These are phyloP conservation scores for Crocodylus rhombifer DNA, from an alignment of 2,797 vertebrate genomes.

Conservation along the genomic window DNA sequence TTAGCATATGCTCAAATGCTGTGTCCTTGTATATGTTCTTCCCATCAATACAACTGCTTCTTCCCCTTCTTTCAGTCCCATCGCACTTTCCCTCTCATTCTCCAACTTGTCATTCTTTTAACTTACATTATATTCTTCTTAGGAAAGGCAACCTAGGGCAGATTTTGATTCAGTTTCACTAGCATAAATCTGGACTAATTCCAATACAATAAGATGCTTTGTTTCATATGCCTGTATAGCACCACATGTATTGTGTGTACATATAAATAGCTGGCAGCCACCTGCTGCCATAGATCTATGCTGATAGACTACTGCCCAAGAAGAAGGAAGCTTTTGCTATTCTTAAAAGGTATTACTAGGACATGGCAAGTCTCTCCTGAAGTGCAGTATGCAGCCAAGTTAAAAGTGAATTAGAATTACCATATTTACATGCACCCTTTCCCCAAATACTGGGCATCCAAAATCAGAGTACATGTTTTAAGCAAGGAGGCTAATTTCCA, in stretches of 20 bases:
- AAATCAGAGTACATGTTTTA: too few relatives aligned
- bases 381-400: not conserved
- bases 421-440: too few relatives aligned
- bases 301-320: not conserved
- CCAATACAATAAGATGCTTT: not conserved
- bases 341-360: not conserved
- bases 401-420: not conserved
- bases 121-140: not conserved
- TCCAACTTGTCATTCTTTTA: accelerated
- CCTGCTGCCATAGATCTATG: not conserved
- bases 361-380: not conserved
- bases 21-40: not conserved
- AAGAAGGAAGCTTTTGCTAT: not conserved
- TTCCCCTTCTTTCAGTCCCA: accelerated
- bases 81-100: not conserved
- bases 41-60: not conserved
- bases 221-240: not conserved
- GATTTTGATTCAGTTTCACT: accelerated
- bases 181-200: not conserved
- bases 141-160: not conserved
- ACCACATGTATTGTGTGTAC: not conserved
- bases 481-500: too few relatives aligned
- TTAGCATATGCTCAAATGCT: not conserved
- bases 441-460: too few relatives aligned
- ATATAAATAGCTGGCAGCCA: not conserved